Evolutionary conservation across 1,140 invertebrate genomes (phyloP), one percentile per base, ranked within the genome.

Genomic region (Heterodera schachtii): DNA sequence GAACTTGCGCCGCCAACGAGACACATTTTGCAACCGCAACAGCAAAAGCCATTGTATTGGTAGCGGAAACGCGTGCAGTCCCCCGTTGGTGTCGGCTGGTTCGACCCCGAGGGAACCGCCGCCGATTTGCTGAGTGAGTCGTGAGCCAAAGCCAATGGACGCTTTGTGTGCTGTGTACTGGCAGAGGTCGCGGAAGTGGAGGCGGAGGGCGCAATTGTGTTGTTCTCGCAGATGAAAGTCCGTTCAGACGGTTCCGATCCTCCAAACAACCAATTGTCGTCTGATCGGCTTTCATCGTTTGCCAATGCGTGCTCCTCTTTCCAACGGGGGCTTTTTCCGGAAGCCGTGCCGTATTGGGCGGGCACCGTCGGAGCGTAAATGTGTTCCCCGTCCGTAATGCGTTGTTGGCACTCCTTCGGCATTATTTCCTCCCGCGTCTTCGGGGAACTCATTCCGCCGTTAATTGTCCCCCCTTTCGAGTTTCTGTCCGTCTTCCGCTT

Each of bases 31-130:
- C 79, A 82, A 11, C 80, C 69, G 43, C 67, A 52, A 71, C 78
- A 79, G 44, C 70, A 46, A 52, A 79, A 79, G n/a, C 78, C 78
- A n/a, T 79, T 79, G 78, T 79, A 79, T 6, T 79, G 78, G 64
- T 79, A 79, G 64, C 78, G 78, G 64, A 79, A 79, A 67, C 78
- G 67, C 8, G 31, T 79, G 78, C 73, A 67, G 47, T 49, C 57
- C 47, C 44, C 80, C 21, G 19, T 52, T 71, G 52, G 49, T 52
- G 81, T 31, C 31, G 31, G 31, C 43, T 81, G 80, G 46, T 84
- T 81, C 67, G 75, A 77, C 7, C 67, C 47, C 43, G 78, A 70
- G 21, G 16, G 49, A n/a, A 49, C 21, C 8, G 75, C 67, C 31
- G 67, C 69, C n/a, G 69, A 6, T 46, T 71, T 71, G 69, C 41